These are phyloP conservation scores for Canis aureus DNA, from an alignment of 2,113 vertebrate genomes.

Conservation along the genomic window DNA sequence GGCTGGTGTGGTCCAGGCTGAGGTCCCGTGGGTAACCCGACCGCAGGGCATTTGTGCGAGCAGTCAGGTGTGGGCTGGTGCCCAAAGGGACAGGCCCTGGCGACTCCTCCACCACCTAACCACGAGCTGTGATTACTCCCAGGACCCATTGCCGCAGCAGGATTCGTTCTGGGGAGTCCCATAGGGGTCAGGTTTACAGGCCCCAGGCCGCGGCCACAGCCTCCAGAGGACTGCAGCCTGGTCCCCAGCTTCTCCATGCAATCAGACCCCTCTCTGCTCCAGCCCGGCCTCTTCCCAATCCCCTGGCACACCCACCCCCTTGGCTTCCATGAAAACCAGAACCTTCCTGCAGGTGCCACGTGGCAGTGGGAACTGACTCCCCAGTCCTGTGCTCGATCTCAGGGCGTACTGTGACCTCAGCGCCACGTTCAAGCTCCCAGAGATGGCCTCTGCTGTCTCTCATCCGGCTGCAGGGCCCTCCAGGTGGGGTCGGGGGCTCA, in stretches of 20 bases:
- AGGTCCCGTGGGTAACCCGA: neutral
- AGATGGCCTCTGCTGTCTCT: neutral
- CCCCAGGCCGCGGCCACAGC: accelerated
- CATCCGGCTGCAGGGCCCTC: neutral
- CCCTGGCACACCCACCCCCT: neutral
- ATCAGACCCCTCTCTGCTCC: neutral
- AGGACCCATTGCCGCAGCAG: accelerated
- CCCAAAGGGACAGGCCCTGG: accelerated
- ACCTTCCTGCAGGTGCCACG: neutral
- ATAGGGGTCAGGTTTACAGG: accelerated
- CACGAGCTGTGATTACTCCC: accelerated
- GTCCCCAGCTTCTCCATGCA: neutral
- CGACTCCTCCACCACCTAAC: neutral
- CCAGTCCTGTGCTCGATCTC: too few species aligned
- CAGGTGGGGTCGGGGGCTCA: accelerated
- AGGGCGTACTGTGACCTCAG: neutral
- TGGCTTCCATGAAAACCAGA: neutral
- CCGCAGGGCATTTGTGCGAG: accelerated
- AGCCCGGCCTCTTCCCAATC: neutral
- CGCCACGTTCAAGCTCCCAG: too few species aligned
- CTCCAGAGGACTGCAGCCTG: neutral
- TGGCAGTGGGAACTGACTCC: accelerated
- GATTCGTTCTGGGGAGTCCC: accelerated
- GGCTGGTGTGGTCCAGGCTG: neutral
- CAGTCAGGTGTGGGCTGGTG: neutral